Conservation (phyloP, 1,140 invertebrate genomes). For the Galleria mellonella region DNA sequence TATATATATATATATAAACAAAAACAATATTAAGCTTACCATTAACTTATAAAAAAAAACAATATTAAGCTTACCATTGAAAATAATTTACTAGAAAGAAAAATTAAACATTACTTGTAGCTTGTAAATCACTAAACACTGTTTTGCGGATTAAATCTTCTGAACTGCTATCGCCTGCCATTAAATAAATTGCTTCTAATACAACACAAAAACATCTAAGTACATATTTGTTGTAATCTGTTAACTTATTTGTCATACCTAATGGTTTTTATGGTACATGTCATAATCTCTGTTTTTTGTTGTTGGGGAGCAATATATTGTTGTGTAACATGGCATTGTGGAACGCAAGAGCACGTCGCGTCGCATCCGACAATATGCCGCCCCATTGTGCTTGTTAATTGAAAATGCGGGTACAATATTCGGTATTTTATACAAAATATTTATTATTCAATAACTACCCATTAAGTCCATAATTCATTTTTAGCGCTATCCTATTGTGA, state of each 20-base stretch:
- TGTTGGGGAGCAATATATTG: constrained; percentile 44
- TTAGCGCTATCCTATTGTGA: neutral
- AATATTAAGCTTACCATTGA: no score
- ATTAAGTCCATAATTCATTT: constrained; percentile 4
- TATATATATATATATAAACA: no score
- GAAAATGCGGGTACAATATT: constrained; percentile 48
- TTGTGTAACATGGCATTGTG: constrained; percentile 52
- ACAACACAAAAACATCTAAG: constrained; percentile 24
- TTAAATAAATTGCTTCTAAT: constrained; percentile 28
- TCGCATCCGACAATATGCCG: constrained; percentile 34
- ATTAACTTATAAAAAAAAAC: no score
- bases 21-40: no score
- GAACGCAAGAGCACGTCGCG: constrained; percentile 31
- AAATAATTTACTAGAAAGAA: no score
- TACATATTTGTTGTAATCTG: constrained; percentile 33
- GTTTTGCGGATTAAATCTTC: neutral
- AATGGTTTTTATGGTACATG: constrained; percentile 33
- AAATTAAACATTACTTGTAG: no score
- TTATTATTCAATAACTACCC: constrained; percentile 3
- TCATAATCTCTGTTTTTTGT: constrained; percentile 44
- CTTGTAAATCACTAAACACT: no score
- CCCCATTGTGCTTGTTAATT: constrained; percentile 39
- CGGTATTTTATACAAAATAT: constrained; percentile 35
- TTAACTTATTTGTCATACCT: constrained; percentile 42
- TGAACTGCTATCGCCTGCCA: constrained; percentile 14